Percentiles rank a stretch among this genome's conserved stretches.
These are phyloP conservation scores for Cladorhizidae sp. DNA, from an alignment of 37 sponge, comb jelly and placozoan species.

Conservation along the genomic window DNA sequence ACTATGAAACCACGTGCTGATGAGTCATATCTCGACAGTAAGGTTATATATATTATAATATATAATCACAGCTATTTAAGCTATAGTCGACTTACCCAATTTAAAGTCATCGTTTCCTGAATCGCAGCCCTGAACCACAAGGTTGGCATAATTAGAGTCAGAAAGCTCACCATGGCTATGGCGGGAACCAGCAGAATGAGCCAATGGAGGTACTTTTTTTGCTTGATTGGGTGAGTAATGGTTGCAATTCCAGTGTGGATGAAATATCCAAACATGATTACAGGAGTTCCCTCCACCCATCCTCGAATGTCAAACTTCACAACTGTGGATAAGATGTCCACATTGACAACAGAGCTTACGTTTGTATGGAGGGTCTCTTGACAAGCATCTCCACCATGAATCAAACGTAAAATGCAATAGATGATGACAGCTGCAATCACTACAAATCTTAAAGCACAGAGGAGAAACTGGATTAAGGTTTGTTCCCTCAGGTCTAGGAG, in stretches of 20 bases:
- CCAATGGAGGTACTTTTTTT: conserved; percentile 62
- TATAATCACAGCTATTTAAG: too few relatives aligned
- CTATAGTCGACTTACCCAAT: conserved; percentile 73
- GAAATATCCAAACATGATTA: conserved; percentile 76
- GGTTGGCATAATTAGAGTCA: conserved; percentile 67
- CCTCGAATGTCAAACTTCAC: conserved; percentile 55
- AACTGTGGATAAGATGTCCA: too few relatives aligned
- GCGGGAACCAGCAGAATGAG: conserved; percentile 58
- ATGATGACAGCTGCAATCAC: conserved; percentile 59
- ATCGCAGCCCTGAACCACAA: conserved; percentile 68
- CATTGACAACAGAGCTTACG: background rate
- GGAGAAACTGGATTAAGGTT: conserved; percentile 66
- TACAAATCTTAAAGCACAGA: conserved; percentile 71
- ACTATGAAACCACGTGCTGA: too few relatives aligned
- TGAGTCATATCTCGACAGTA: too few relatives aligned
- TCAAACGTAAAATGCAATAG: conserved; percentile 56
- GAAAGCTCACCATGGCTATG: conserved; percentile 42
- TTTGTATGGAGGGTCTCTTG: background rate
- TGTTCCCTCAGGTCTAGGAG: conserved; percentile 84
- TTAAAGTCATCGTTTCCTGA: conserved; percentile 78
- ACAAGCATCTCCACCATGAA: conserved; percentile 21
- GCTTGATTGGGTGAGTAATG: conserved; percentile 67
- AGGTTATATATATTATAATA: too few relatives aligned
- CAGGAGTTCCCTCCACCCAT: conserved; percentile 80
- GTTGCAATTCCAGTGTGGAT: conserved; percentile 79